phyloP scores from a whole-genome alignment of 2,797 vertebrate species.

The Dendrocincla fuliginosa region DNA sequence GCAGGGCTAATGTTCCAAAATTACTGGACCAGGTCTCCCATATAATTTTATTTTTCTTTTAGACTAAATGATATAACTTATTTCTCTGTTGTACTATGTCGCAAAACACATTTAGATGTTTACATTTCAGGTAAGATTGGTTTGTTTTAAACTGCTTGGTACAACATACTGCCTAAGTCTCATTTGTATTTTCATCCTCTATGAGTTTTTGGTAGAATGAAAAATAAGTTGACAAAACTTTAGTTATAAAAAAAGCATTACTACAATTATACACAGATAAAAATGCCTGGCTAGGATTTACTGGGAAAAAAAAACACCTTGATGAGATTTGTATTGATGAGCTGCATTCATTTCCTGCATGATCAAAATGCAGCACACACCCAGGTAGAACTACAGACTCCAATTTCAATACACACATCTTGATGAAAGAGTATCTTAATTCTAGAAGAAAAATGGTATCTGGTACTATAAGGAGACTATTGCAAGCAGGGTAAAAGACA shows the following conservation, averaged over 20 bases:
- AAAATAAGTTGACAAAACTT: neutral
- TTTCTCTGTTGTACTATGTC: neutral
- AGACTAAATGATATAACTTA: neutral
- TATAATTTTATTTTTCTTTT: neutral
- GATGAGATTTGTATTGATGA: neutral
- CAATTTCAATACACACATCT: neutral
- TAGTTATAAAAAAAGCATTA: neutral
- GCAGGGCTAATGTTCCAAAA: neutral
- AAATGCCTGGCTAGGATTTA: neutral
- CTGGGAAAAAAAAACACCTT: neutral
- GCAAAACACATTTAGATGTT: neutral
- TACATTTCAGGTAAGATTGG: neutral
- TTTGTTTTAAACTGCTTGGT: neutral
- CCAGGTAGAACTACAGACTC: neutral
- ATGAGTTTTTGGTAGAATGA: neutral
- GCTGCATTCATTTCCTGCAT: neutral
- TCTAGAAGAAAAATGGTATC: neutral
- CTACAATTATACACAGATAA: neutral
- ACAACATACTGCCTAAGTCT: neutral
- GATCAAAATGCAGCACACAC: neutral
- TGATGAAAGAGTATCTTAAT: neutral
- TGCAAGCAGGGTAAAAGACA: neutral
- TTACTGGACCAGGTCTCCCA: neutral
- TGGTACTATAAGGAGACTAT: neutral
- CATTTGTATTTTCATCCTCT: neutral